Percentiles rank a stretch among this genome's conserved stretches.
Conservation (phyloP, 2,113 vertebrate genomes). For the Peromyscus maniculatus region DNA sequence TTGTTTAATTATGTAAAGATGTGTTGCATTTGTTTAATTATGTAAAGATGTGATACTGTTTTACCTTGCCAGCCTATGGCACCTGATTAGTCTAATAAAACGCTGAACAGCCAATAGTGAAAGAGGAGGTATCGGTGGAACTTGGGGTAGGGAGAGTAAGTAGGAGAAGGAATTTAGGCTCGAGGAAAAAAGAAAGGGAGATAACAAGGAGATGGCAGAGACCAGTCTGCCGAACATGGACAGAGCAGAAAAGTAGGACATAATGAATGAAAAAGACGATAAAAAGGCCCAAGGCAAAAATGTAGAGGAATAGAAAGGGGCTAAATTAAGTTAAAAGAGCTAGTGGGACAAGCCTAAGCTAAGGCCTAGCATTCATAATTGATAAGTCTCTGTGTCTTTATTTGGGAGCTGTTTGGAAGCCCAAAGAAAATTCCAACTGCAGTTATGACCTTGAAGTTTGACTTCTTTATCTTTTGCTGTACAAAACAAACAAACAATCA, state of each 20-base stretch:
- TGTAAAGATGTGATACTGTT: not conserved
- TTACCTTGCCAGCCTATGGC: not conserved
- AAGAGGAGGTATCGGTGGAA: not conserved
- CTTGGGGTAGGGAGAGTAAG: not conserved
- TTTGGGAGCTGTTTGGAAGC: not conserved
- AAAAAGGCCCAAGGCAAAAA: not conserved
- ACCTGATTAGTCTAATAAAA: not conserved
- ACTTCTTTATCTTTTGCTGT: not conserved
- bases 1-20: not conserved
- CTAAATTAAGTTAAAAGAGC: not conserved
- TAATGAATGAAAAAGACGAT: not conserved
- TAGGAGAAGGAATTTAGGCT: not conserved
- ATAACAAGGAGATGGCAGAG: not conserved
- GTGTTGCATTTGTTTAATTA: not conserved
- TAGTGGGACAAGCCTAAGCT: not conserved
- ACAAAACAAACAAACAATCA: not conserved
- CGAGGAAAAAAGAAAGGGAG: not conserved
- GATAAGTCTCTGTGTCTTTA: not conserved
- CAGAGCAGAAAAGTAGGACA: not conserved
- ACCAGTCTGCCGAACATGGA: too few relatives aligned
- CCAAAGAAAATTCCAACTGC: not conserved
- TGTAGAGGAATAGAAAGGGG: not conserved
- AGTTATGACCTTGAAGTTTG: not conserved
- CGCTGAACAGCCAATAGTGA: not conserved
- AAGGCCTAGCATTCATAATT: not conserved